phyloP scores from a whole-genome alignment of 2,113 vertebrate genomes.

The Lycocorax pyrrhopterus region DNA sequence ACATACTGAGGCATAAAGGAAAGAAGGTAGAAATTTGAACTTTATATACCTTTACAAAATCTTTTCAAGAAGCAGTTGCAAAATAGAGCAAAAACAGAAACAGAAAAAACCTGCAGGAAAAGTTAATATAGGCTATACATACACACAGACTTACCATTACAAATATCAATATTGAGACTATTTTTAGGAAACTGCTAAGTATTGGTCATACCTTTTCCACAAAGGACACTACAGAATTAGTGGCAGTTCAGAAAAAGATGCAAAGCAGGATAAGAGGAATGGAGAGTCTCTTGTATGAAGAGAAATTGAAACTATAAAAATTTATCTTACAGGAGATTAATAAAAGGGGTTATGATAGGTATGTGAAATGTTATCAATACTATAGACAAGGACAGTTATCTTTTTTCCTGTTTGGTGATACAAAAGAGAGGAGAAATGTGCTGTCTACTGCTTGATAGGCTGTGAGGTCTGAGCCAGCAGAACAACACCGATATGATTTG shows the following conservation, averaged over 20 bases:
- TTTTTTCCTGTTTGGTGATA: background rate
- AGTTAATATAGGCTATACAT: background rate
- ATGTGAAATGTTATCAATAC: background rate
- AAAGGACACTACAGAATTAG: background rate
- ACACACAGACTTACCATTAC: background rate
- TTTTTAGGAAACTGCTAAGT: background rate
- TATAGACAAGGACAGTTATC: background rate
- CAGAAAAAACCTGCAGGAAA: background rate
- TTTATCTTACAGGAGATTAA: background rate
- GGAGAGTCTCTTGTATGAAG: background rate
- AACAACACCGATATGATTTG: background rate
- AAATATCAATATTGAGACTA: background rate
- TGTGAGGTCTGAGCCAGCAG: background rate
- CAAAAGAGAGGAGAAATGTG: background rate
- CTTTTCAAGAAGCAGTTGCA: background rate
- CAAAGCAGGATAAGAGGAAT: background rate
- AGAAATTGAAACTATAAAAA: background rate
- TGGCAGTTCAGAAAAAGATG: background rate
- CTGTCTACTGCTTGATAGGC: background rate
- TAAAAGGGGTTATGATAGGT: background rate
- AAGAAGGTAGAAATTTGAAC: background rate
- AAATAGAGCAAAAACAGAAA: background rate
- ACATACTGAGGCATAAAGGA: background rate
- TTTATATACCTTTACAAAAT: background rate
- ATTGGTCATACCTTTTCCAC: background rate